Evolutionary conservation across 2,888 invertebrate species (phyloP), one percentile per base, ranked within the genome.

Genomic region (Papilio elwesi): DNA sequence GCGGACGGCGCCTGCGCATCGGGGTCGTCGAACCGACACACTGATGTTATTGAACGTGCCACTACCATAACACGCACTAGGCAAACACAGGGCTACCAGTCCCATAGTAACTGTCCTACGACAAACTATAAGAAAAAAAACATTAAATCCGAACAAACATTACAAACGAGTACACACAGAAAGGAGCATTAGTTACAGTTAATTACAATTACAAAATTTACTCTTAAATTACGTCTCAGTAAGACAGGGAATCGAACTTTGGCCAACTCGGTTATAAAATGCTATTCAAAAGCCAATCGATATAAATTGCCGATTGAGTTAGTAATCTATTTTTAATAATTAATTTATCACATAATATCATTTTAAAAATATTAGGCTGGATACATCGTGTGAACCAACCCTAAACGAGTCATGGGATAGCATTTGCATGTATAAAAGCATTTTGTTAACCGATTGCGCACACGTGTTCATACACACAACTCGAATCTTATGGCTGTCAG

Each of bases 1-100:
- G 85, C 83, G 80, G 82, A 78, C 88, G 87, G 87, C 90, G 92
- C 88, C 84, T 81, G 90, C 88, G 90, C 90, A 87, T 81, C 80
- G 79, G 82, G 90, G 86, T 89, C 90, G 85, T 82, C 87, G 91
- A 92, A 88, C 92, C 88, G 85, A 85, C 88, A 90, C 85, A 79
- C 79, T 82, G 82, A 87, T 90, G 92, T 88, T 91, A 89, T 90
- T 92, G 91, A 91, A 80, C 81, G 81, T 77, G 57, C 68, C 68
- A 63, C 71, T 67, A 67, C 71, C 71, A 80, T 55, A 73, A 73
- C 69, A 73, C 73, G 73, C 73, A 73, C 69, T 69, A 70, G 70
- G 62, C 70, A 70, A 74, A 73, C 68, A 70, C 51, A 74, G 73
- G 70, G 70, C 67, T 74, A 70, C 69, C 70, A 62, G 48, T 66